Evolutionary conservation across 2,113 vertebrate genomes (phyloP).

Genomic region (Erinaceus europaeus): DNA sequence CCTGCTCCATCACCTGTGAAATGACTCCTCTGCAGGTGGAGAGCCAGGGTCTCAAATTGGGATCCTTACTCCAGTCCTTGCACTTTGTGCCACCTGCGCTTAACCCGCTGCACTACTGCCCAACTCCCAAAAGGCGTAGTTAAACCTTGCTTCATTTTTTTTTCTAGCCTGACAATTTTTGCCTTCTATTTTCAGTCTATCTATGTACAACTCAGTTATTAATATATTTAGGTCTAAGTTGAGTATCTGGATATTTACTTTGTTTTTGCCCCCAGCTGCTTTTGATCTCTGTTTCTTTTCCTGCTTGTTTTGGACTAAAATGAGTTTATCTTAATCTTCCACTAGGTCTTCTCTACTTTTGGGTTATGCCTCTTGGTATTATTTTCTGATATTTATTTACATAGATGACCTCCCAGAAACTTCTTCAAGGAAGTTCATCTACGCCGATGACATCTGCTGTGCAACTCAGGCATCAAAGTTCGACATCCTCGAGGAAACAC

Average conservation of each 20-base stretch:
- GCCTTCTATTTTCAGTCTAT: background rate
- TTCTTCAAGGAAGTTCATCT: too few species aligned
- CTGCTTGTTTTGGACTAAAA: background rate
- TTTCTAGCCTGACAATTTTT: background rate
- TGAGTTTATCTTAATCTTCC: background rate
- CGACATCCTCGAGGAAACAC: too few species aligned
- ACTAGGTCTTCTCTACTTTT: background rate
- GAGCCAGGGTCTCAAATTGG: too few species aligned
- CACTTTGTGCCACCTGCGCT: too few species aligned
- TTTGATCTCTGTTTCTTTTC: background rate
- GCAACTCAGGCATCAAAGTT: too few species aligned
- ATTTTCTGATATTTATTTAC: background rate
- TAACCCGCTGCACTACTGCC: too few species aligned
- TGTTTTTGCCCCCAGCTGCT: background rate
- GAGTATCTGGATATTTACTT: background rate
- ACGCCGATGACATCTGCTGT: too few species aligned
- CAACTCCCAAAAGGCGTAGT: too few species aligned
- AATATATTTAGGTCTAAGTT: background rate
- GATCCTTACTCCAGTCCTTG: too few species aligned
- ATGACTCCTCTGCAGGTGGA: too few species aligned
- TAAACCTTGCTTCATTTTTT: background rate
- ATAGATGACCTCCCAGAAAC: too few species aligned
- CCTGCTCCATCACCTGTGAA: too few species aligned
- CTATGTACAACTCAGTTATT: background rate
- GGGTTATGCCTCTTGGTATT: background rate